These are phyloP conservation scores for Ardeotis arabs DNA, from an alignment of 2,113 vertebrate genomes.

Conservation along the genomic window DNA sequence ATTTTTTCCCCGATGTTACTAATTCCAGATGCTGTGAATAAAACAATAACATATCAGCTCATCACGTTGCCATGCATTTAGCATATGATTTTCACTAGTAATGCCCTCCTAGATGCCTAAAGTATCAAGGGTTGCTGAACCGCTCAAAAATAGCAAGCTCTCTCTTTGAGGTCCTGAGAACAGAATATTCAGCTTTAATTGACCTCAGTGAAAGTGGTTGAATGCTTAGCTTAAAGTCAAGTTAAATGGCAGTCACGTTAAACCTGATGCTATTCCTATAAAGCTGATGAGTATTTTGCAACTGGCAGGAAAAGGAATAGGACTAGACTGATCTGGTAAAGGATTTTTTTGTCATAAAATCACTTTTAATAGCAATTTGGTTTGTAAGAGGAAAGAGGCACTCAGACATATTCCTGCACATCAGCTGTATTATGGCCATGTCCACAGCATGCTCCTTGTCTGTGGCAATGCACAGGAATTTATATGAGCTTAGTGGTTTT, in stretches of 20 bases:
- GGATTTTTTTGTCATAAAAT: neutral
- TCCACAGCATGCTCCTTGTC: neutral
- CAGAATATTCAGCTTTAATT: neutral
- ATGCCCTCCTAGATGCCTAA: neutral
- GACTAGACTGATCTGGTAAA: neutral
- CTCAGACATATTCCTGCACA: neutral
- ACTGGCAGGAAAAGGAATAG: neutral
- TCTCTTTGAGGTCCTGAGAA: neutral
- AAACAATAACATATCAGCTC: neutral
- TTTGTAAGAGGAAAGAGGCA: neutral
- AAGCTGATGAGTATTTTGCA: neutral
- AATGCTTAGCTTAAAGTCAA: neutral
- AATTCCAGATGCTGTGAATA: neutral
- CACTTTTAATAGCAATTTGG: neutral
- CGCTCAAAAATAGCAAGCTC: neutral
- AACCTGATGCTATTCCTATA: neutral
- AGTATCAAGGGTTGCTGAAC: neutral
- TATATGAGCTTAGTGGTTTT: neutral
- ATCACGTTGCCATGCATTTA: neutral
- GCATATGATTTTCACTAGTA: neutral
- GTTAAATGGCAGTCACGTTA: neutral
- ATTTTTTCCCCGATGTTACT: neutral
- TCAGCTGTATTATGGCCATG: accelerated
- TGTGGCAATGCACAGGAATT: neutral
- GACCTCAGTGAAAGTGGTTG: neutral